phyloP scores from a whole-genome alignment of 2,113 vertebrate species.

The Hippocampus barbouri region DNA sequence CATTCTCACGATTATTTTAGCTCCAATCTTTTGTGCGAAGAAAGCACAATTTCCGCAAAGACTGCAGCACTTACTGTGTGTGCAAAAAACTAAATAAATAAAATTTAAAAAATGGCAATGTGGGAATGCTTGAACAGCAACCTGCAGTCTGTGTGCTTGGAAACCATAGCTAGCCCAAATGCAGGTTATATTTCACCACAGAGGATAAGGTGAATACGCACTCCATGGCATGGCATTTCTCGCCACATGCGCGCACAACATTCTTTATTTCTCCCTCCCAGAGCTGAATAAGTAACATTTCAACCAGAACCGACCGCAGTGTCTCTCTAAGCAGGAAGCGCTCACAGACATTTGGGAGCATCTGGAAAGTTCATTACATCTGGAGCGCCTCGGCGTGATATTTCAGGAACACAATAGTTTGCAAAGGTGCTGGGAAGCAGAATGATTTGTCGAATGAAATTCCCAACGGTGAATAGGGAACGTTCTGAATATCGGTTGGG shows the following conservation, averaged over 20 bases:
- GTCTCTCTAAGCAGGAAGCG: constrained; percentile 41
- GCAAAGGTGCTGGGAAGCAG: constrained; percentile 4
- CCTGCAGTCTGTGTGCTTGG: constrained; percentile 15
- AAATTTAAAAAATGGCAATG: constrained; percentile 6
- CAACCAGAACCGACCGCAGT: constrained; percentile 28
- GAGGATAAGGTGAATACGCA: constrained; percentile 13
- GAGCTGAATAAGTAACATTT: constrained; percentile 40
- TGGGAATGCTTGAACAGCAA: constrained; percentile 10
- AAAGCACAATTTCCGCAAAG: constrained; percentile 14
- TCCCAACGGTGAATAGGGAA: constrained; percentile 11
- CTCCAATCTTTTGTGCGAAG: constrained; percentile 52
- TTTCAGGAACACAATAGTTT: constrained; percentile 26
- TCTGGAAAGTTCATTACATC: constrained; percentile 60
- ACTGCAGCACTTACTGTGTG: background rate
- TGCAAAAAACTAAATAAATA: constrained; percentile 14
- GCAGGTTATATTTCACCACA: constrained; percentile 29
- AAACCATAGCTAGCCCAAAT: constrained; percentile 16
- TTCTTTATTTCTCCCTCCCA: constrained; percentile 16
- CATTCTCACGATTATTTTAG: constrained; percentile 35
- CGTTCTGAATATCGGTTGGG: constrained; percentile 24
- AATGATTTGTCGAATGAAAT: constrained; percentile 10
- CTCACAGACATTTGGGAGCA: constrained; percentile 43
- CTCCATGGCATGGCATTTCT: constrained; percentile 9
- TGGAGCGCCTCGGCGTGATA: constrained; percentile 19
- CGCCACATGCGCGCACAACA: constrained; percentile 3